Evolutionary conservation across 2,113 vertebrate species (phyloP).

Genomic region (Albula glossodonta): DNA sequence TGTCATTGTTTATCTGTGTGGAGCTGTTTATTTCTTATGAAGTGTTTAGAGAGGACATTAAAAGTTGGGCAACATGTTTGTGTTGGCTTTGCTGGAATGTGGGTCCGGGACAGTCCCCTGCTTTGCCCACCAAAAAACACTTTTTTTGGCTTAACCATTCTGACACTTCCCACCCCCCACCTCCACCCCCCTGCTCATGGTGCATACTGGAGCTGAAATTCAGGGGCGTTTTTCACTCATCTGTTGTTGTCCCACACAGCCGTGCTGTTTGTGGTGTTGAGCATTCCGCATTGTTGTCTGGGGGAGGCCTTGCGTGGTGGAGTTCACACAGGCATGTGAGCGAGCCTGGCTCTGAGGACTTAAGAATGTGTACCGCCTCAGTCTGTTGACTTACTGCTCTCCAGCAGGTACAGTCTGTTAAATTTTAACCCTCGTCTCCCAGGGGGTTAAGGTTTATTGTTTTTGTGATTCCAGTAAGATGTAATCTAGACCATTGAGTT

Average conservation of each 20-base stretch:
- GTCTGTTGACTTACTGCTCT: background rate
- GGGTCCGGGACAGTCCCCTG: background rate
- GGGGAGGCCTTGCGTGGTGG: background rate
- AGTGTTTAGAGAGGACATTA: background rate
- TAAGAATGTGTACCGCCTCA: background rate
- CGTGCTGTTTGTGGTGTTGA: background rate
- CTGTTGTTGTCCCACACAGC: background rate
- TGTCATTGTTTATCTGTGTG: background rate
- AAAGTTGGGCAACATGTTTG: background rate
- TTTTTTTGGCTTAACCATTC: background rate
- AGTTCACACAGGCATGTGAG: background rate
- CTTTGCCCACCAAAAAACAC: background rate
- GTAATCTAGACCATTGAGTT: background rate
- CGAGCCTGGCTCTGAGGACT: background rate
- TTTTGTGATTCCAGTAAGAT: background rate
- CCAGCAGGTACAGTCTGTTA: background rate
- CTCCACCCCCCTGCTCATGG: background rate
- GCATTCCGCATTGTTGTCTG: background rate
- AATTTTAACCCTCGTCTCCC: background rate
- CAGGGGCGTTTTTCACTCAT: background rate
- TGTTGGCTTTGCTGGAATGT: background rate
- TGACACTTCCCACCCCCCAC: too few relatives aligned
- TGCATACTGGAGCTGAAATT: background rate
- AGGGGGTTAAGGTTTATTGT: background rate
- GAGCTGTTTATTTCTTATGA: constrained; percentile 1